phyloP scores from a whole-genome alignment of 2,888 invertebrate genomes.

The Arge pagana region DNA sequence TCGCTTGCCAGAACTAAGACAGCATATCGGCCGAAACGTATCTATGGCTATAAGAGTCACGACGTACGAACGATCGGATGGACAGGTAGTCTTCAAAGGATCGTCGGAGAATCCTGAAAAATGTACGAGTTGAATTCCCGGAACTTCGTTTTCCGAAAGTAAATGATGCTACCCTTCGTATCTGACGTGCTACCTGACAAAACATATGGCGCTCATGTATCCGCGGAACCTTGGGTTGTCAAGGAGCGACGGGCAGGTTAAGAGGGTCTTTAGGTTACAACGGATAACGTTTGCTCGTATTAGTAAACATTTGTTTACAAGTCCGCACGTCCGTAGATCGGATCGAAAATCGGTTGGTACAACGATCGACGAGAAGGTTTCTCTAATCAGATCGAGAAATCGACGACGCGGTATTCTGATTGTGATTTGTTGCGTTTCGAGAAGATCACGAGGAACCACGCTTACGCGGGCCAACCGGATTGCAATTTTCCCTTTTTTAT shows the following conservation, averaged over 20 bases:
- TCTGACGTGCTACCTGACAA: conserved; percentile 28
- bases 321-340: conserved; percentile 30
- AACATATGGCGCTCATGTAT: conserved; percentile 30
- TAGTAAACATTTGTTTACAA: conserved; percentile 38
- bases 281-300: conserved; percentile 39
- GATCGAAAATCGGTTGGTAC: conserved; percentile 1
- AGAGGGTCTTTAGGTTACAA: conserved; percentile 37
- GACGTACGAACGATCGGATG: conserved; percentile 32
- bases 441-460: too few relatives aligned
- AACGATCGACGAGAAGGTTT: conserved; percentile 13
- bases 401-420: too few relatives aligned
- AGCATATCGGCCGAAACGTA: conserved; percentile 39
- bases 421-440: too few relatives aligned
- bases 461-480: too few relatives aligned
- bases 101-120: conserved; percentile 6
- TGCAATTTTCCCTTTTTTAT: too few relatives aligned
- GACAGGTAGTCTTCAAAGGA: conserved; percentile 21
- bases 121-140: conserved; percentile 21
- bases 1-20: background rate
- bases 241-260: conserved; percentile 9
- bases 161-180: conserved; percentile 23
- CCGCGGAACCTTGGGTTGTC: conserved; percentile 23
- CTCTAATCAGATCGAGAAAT: conserved; percentile 2
- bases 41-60: conserved; percentile 38
- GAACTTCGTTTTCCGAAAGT: conserved; percentile 28